Base-by-base conservation (phyloP, 2,888 invertebrate genomes). In the Eupithecia subumbrata region DNA sequence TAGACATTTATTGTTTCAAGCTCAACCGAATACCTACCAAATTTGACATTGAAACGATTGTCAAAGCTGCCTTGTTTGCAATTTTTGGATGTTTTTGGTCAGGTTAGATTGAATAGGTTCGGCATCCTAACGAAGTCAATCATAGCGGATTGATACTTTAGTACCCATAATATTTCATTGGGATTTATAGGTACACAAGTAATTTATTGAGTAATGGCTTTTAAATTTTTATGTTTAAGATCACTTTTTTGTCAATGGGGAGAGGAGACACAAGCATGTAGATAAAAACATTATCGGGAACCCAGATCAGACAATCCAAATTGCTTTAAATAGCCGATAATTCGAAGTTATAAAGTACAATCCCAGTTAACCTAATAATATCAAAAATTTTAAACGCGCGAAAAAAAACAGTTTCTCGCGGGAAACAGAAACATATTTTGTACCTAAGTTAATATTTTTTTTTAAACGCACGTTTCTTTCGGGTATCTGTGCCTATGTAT, bases 1-100 rank as follows among this genome's bases (percentile, higher is more conserved):
- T 71, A 74, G 78, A 77, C 78, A 78, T 52, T 25, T 72, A 66
- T 40, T 56, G 70, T 66, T 43, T 64, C 11, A 12, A 45, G 25
- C 34, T 52, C 37, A 52, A 52, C 52, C 52, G 52, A 56, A 56
- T 22, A 11, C 22, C 11, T 56, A n/a, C 52, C 52, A 3, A 56
- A 22, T 52, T n/a, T n/a, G 7, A n/a, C 22, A 22, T 11, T 11
- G 52, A 52, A 52, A 56, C 52, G 9, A 52, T 7, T 18, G 18
- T 9, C 52, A 22, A 56, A n/a, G 22, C n/a, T 52, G n/a, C 52
- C n/a, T 48, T 56, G 22, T 22, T 56, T 56, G 52, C 7, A 22
- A 9, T 52, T 48, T 56, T 56, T 56, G 4, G 3, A 8, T 22
- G 11, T n/a, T n/a, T 52, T 52, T 48, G 16, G 45, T n/a, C 9